A percentile compares a stretch with the other conserved stretches of the same genome.
Conservation (phyloP, 2,113 vertebrate genomes). For the Elanoides forficatus region DNA sequence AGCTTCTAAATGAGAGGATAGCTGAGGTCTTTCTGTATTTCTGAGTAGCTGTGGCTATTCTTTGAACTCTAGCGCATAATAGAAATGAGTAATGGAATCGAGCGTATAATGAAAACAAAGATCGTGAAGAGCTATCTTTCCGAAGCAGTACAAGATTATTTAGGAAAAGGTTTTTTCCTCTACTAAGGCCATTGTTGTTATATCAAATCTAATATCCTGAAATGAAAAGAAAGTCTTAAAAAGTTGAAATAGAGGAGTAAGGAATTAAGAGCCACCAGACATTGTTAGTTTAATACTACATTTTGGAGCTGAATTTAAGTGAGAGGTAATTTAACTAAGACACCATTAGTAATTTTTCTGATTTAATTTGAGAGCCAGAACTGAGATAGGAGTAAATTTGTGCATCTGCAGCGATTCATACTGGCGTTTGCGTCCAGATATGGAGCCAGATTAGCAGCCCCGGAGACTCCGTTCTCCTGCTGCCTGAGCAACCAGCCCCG, state of each 20-base stretch:
- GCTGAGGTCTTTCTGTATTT: neutral
- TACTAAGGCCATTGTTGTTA: neutral
- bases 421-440: fast-evolving
- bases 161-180: neutral
- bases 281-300: neutral
- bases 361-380: neutral
- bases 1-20: neutral
- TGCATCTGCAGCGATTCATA: neutral
- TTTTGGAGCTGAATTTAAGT: neutral
- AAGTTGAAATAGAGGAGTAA: neutral
- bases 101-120: neutral
- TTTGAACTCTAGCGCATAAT: neutral
- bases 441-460: neutral
- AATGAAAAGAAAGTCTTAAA: neutral
- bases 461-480: neutral
- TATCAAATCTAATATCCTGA: conserved; percentile 25
- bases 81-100: neutral
- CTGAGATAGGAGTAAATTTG: neutral
- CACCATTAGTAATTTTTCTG: neutral
- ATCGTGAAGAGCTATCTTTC: neutral
- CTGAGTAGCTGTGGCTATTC: neutral
- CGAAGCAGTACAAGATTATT: neutral
- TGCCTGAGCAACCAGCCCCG: neutral
- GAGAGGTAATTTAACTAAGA: neutral
- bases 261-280: conserved; percentile 1